Base-by-base conservation (phyloP, 1,140 invertebrate genomes). In the Drosophila virilis region DNA sequence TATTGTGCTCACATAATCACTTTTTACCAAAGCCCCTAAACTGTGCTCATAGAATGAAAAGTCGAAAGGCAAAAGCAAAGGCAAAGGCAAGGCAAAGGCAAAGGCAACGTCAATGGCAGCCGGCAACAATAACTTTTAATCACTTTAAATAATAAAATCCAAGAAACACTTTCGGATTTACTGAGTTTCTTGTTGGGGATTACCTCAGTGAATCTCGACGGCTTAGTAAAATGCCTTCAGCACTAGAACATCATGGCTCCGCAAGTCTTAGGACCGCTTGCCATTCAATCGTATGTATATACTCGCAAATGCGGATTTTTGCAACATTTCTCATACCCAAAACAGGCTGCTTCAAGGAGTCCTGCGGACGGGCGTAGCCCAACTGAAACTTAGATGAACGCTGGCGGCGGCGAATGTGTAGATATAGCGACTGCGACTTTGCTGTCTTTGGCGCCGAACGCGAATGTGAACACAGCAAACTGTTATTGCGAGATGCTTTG, bases 81-180 rank as follows among this genome's bases (percentile, higher is more conserved):
- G 22, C 61, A 72, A 45, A n/a, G 57, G 5, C 61, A 45, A n/a
- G 57, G 5, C 61, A 64, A 64, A 17, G 57, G 22, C 61, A 72
- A 45, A n/a, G 57, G 5, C 59, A 50, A 37, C 43, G 37, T 64
- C 58, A 77, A 74, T 57, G 64, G 43, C 64, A 73, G 51, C 54
- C 68, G 64, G 42, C 40, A 75, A 76, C 76, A 78, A 78, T 78
- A 78, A 78, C 72, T 76, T 78, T 78, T 76, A 76, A 80, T 78
- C 76, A 80, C 77, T 76, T 80, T 64, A 72, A 78, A 81, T 77
- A 79, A 81, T 76, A 77, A 79, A 77, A 77, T 80, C 69, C 51
- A 80, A 70, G 57, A 74, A 80, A 80, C 69, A 74, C 69, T 80
- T 77, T 66, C 57, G 65, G 74, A 80, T 77, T 81, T 80, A 75